Conservation (phyloP, 2,888 invertebrate species). For the Dione vanillae region DNA sequence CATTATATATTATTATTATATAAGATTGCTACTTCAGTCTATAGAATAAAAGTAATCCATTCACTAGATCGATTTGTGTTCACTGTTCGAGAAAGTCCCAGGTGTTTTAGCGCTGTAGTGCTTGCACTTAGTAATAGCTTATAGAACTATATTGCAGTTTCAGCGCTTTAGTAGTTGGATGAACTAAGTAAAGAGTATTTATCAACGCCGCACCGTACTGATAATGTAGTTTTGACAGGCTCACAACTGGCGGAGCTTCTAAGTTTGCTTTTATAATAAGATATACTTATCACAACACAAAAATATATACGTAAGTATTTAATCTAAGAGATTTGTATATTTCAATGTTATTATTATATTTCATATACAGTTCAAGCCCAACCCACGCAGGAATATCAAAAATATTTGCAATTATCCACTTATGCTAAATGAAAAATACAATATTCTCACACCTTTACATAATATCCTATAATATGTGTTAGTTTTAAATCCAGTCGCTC, state of each 20-base stretch:
- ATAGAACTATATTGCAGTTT: conserved; percentile 6
- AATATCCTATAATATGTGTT: no score
- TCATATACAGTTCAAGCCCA: no score
- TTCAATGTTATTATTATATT: no score
- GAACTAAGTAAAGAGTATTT: conserved; percentile 38
- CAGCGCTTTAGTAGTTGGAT: conserved; percentile 36
- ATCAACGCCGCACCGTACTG: conserved; percentile 46
- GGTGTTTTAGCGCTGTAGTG: conserved; percentile 29
- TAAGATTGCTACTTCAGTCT: conserved; percentile 28
- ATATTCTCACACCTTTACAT: no score
- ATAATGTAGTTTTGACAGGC: conserved; percentile 56
- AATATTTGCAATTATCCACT: no score
- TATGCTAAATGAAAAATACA: no score
- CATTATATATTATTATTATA: conserved; percentile 5
- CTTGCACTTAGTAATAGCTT: conserved; percentile 18
- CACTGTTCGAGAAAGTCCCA: conserved; percentile 32
- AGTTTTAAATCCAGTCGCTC: no score
- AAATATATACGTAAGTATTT: no score
- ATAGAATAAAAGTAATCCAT: conserved; percentile 37
- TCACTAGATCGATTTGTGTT: conserved; percentile 37
- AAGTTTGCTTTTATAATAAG: conserved; percentile 27
- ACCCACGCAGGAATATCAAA: no score
- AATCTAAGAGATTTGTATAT: no score
- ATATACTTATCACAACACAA: not conserved
- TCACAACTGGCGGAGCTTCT: conserved; percentile 42